phyloP scores from a whole-genome alignment of 2,113 vertebrate species.

The Equus przewalskii region DNA sequence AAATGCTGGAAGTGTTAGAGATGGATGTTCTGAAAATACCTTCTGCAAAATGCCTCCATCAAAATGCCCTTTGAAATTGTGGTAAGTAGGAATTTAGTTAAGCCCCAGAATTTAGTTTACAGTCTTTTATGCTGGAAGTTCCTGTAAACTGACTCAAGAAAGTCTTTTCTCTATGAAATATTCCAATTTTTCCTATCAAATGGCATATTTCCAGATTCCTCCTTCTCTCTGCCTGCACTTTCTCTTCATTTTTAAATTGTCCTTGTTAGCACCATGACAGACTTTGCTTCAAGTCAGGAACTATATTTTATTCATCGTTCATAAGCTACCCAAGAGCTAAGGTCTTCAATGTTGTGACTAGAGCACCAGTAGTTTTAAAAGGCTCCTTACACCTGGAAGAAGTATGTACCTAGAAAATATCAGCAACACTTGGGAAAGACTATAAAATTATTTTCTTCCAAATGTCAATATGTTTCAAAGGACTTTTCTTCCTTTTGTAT shows the following conservation, averaged over 20 bases:
- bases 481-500: background rate
- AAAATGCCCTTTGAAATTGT: conserved; percentile 1
- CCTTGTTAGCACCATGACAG: background rate
- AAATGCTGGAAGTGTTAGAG: background rate
- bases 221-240: background rate
- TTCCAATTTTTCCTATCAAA: background rate
- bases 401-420: background rate
- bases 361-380: background rate
- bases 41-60: background rate
- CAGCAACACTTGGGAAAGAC: background rate
- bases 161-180: background rate
- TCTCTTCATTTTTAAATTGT: background rate
- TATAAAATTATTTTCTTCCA: background rate
- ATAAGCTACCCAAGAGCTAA: background rate
- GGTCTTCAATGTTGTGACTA: background rate
- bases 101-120: background rate
- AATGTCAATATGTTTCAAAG: background rate
- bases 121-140: background rate
- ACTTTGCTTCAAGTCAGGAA: background rate
- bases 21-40: background rate
- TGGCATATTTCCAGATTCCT: background rate
- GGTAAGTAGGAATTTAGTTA: background rate
- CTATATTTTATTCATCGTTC: background rate
- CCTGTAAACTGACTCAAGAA: background rate
- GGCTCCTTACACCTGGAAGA: background rate